phyloP scores from a whole-genome alignment of 2,113 vertebrate species.

The Gobius niger region DNA sequence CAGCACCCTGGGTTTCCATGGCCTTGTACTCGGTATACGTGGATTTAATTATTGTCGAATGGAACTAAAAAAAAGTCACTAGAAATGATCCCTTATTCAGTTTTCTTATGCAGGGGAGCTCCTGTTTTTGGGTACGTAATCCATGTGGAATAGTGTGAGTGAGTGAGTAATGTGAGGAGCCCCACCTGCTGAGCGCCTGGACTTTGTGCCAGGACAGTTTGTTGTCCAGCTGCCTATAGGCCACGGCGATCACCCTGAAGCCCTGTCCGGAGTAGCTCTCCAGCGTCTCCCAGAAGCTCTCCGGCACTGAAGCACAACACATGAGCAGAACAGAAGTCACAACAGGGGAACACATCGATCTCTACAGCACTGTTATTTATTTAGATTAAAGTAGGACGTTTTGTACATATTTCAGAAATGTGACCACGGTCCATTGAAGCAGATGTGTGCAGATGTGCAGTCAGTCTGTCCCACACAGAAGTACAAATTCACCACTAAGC shows the following conservation, averaged over 20 bases:
- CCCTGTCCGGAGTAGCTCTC: constrained; percentile 93
- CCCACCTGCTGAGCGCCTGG: constrained; percentile 88
- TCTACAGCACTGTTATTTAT: not conserved
- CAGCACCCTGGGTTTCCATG: too few relatives aligned
- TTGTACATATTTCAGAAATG: too few relatives aligned
- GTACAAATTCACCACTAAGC: too few relatives aligned
- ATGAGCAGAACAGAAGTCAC: not conserved
- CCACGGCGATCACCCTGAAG: constrained; percentile 95
- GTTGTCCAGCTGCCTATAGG: constrained; percentile 89
- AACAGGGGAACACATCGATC: not conserved
- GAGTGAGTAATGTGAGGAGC: constrained; percentile 14
- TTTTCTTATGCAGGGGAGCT: too few relatives aligned
- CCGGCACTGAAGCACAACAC: constrained; percentile 80
- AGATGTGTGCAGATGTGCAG: too few relatives aligned
- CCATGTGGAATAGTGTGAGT: not conserved
- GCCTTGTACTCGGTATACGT: too few relatives aligned
- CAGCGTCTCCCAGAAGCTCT: constrained; percentile 84
- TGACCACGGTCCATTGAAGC: too few relatives aligned
- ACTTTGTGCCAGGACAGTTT: constrained; percentile 96
- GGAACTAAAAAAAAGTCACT: too few relatives aligned
- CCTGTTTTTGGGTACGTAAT: not conserved
- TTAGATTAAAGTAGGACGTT: too few relatives aligned
- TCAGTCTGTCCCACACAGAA: too few relatives aligned
- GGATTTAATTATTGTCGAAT: too few relatives aligned
- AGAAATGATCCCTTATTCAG: too few relatives aligned